Conservation (phyloP, 2,888 invertebrate species). For the Pristionchus mayeri region DNA sequence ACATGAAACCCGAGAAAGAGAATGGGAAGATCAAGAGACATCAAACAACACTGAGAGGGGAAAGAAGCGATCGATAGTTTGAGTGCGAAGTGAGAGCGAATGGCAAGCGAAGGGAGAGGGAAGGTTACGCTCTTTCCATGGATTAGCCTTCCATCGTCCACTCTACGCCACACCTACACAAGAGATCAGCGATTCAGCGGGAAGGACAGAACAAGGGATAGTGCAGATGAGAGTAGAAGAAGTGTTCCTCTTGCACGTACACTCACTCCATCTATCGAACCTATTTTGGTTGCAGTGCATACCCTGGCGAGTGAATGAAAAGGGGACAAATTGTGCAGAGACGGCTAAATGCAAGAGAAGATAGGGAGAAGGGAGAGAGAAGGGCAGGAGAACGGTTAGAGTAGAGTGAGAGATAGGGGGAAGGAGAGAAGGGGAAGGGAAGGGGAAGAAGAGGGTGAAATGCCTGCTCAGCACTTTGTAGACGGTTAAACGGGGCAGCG, state of each 20-base stretch:
- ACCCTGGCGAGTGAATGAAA: constrained; percentile 15
- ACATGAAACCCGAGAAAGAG: constrained; percentile 36
- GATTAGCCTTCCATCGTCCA: not conserved
- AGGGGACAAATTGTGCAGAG: constrained; percentile 8
- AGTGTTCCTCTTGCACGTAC: not conserved
- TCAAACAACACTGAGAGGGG: not conserved
- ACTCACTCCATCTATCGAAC: not conserved
- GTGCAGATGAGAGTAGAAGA: not conserved
- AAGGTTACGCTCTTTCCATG: not conserved
- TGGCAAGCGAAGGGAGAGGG: not conserved
- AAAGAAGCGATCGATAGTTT: constrained; percentile 6
- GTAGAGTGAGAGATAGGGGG: not conserved
- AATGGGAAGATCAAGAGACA: constrained; percentile 26
- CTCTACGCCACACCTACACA: not conserved
- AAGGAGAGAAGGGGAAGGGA: not conserved
- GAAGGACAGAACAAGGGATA: not conserved
- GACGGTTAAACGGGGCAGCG: constrained; percentile 17
- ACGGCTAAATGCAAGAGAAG: not conserved
- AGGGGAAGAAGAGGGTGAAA: not conserved
- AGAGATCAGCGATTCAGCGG: not conserved
- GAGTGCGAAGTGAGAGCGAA: constrained; percentile 14
- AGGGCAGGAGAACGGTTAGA: not conserved
- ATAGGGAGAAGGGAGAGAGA: not conserved
- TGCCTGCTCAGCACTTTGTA: constrained; percentile 15
- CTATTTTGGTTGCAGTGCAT: not conserved